Evolutionary conservation across 35 echinoderm and acorn worm species (phyloP).

Genomic region (Strongylocentrotus purpuratus): DNA sequence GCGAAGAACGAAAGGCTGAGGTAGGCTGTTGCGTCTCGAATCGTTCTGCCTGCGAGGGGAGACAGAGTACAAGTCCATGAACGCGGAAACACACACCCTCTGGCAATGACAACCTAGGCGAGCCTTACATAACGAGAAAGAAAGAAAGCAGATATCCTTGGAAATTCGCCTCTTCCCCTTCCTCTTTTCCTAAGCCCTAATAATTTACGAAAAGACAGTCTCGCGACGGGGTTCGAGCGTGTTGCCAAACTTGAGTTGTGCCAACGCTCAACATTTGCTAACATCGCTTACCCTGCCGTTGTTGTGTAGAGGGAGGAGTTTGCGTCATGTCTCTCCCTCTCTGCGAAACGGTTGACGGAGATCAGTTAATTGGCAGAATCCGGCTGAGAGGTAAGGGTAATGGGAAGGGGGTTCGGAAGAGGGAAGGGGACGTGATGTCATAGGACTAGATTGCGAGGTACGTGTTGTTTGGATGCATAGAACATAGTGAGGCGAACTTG

Average conservation of each 20-base stretch:
- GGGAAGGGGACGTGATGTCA: slow-evolving; percentile 37
- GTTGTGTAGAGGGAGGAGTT: background rate
- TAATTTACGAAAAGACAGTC: background rate
- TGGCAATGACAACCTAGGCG: background rate
- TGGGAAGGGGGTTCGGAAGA: slow-evolving; percentile 34
- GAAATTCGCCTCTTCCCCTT: slow-evolving; percentile 16
- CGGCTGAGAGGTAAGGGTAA: background rate
- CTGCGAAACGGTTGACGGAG: slow-evolving; percentile 19
- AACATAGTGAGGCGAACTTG: background rate
- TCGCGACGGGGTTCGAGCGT: background rate
- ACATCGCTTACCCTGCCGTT: background rate
- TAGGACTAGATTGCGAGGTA: background rate
- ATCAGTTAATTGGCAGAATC: slow-evolving; percentile 43
- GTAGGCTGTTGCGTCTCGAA: background rate
- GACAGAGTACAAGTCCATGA: slow-evolving; percentile 38
- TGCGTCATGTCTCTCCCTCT: background rate
- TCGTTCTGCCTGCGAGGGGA: slow-evolving; percentile 21
- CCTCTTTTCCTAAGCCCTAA: background rate
- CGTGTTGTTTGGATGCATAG: background rate
- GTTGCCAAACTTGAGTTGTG: background rate
- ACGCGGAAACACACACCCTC: background rate
- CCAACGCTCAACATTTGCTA: background rate
- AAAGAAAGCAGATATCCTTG: slow-evolving; percentile 6
- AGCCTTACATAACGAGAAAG: slow-evolving; percentile 12
- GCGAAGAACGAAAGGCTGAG: slow-evolving; percentile 1